Conservation (phyloP, 2,888 invertebrate genomes). For the Polymixis flavicincta region DNA sequence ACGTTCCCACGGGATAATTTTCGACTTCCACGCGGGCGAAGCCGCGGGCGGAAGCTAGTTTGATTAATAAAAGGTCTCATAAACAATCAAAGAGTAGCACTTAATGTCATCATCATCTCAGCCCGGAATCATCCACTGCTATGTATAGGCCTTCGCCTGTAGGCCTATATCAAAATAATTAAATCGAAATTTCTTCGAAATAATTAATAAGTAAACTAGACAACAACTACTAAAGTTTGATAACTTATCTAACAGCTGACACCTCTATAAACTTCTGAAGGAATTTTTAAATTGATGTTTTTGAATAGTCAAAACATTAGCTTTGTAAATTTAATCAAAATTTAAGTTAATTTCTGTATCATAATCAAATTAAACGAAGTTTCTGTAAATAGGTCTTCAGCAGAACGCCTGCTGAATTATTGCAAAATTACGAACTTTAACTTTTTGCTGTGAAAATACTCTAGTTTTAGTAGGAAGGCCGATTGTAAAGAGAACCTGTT, state of each 20-base stretch:
- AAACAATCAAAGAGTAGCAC: background rate
- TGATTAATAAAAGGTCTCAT: background rate
- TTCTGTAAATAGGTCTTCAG: background rate
- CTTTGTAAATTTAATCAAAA: background rate
- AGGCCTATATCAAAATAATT: background rate
- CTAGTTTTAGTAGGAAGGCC: too few relatives aligned
- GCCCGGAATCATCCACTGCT: too few relatives aligned
- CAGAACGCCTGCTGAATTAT: background rate
- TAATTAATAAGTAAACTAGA: slow-evolving; percentile 21
- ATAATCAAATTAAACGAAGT: background rate
- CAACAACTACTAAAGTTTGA: slow-evolving; percentile 34
- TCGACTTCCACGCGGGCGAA: too few relatives aligned
- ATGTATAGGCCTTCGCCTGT: too few relatives aligned
- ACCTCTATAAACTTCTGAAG: slow-evolving; percentile 7
- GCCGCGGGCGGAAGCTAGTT: too few relatives aligned
- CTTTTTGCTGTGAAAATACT: background rate
- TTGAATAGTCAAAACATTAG: background rate
- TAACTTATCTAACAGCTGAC: slow-evolving; percentile 32
- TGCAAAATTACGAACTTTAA: background rate
- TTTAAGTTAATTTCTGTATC: background rate
- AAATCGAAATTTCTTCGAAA: background rate
- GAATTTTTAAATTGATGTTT: slow-evolving; percentile 4
- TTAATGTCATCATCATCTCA: too few relatives aligned
- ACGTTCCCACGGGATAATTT: too few relatives aligned
- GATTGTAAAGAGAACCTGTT: too few relatives aligned